phyloP scores from a whole-genome alignment of 2,113 vertebrate genomes.

The Pluvialis apricaria region DNA sequence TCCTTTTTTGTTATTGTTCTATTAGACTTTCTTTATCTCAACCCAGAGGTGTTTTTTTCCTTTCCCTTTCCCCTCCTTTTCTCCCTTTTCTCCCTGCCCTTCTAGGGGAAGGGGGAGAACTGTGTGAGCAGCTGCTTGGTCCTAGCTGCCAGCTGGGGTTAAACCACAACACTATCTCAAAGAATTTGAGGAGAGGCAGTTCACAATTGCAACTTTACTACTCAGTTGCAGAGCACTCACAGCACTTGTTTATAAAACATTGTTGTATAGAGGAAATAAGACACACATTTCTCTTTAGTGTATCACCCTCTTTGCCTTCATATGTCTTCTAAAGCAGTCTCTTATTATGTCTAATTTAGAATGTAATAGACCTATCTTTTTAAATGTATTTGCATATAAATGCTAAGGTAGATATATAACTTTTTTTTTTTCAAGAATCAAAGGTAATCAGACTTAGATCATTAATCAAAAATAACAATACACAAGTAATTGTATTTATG shows the following conservation, averaged over 20 bases:
- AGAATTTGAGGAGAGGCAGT: background rate
- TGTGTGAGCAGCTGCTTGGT: background rate
- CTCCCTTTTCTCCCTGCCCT: background rate
- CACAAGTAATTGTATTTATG: background rate
- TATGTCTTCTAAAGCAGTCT: background rate
- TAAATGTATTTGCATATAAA: background rate
- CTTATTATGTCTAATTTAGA: background rate
- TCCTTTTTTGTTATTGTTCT: background rate
- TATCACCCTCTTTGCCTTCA: background rate
- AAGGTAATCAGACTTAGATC: background rate
- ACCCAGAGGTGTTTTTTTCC: background rate
- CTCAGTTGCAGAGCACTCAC: background rate
- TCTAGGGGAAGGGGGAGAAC: background rate
- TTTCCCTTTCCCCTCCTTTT: background rate
- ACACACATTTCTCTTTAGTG: background rate
- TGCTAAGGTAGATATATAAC: background rate
- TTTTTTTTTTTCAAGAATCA: background rate
- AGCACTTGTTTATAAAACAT: background rate
- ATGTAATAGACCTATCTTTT: background rate
- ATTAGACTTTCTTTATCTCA: background rate
- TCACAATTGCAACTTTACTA: background rate
- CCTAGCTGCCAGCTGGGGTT: background rate
- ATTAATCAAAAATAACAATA: conserved; percentile 2
- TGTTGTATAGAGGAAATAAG: background rate
- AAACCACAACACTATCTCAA: background rate